phyloP scores from a whole-genome alignment of 2,113 vertebrate genomes.

The Tringa solitaria region DNA sequence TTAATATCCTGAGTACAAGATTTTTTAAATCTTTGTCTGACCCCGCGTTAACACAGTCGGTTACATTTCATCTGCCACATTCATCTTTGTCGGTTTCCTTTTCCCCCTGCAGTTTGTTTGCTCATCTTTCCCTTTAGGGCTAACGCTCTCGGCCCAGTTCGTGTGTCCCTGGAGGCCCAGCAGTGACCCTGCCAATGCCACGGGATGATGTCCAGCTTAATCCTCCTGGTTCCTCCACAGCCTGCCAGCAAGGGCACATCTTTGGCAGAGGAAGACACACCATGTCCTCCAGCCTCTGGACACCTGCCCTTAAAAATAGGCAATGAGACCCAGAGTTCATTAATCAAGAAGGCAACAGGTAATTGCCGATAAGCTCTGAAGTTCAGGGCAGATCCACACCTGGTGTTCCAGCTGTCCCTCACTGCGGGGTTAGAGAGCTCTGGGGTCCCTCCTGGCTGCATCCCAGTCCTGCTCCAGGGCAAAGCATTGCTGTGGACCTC shows the following conservation, averaged over 20 bases:
- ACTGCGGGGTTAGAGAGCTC: not conserved
- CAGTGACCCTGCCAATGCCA: rapidly evolving
- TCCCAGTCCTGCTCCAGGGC: not conserved
- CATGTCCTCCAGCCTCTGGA: rapidly evolving
- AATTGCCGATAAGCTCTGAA: not conserved
- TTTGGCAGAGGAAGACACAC: not conserved
- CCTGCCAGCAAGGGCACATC: rapidly evolving
- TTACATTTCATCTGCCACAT: slow-evolving; percentile 32
- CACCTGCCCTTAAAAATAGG: not conserved
- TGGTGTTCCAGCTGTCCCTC: not conserved
- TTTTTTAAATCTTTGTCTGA: slow-evolving; percentile 37
- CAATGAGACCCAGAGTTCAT: not conserved
- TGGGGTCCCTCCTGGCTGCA: not conserved
- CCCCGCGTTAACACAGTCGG: not conserved
- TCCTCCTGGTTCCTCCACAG: not conserved
- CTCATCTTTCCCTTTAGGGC: not conserved
- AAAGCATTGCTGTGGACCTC: not conserved
- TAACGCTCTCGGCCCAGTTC: not conserved
- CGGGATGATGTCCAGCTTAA: not conserved
- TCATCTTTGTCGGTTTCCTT: not conserved
- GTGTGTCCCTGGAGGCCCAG: rapidly evolving
- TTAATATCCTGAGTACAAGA: slow-evolving; percentile 54
- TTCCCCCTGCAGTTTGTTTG: not conserved
- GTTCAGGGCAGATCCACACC: not conserved
- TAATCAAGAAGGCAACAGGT: not conserved